phyloP scores from a whole-genome alignment of 2,888 invertebrate species.

The Rosalia funebris region DNA sequence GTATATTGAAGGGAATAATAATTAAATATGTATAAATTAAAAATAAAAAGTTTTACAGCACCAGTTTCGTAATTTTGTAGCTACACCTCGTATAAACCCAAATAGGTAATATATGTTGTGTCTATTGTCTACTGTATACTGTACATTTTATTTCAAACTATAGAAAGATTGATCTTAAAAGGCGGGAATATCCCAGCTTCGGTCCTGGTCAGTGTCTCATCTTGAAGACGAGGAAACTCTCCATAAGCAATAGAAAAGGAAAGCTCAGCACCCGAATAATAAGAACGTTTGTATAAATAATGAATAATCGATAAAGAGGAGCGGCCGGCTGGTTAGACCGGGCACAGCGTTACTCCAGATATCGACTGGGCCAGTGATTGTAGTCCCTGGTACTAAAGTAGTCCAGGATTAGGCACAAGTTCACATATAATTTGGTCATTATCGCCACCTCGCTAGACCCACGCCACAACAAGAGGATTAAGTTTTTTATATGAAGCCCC shows the following conservation, averaged over 20 bases:
- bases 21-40: too few relatives aligned
- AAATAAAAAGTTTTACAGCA: too few relatives aligned
- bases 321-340: conserved; percentile 54
- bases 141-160: background rate
- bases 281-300: conserved; percentile 65
- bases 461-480: too few relatives aligned
- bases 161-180: background rate
- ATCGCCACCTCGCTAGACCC: too few relatives aligned
- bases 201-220: conserved; percentile 2
- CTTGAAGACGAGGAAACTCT: conserved; percentile 28
- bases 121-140: background rate
- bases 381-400: conserved; percentile 58
- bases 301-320: conserved; percentile 64
- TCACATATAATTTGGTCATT: conserved; percentile 48
- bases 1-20: too few relatives aligned
- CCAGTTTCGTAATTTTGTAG: too few relatives aligned
- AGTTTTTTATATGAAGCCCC: too few relatives aligned
- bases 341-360: conserved; percentile 64
- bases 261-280: conserved; percentile 62
- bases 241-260: conserved; percentile 57
- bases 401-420: conserved; percentile 47
- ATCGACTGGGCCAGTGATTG: conserved; percentile 61
- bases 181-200: background rate
- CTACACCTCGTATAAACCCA: too few relatives aligned
- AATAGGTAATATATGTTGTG: too few relatives aligned